These are phyloP conservation scores for Gymnoscelis rufifasciata DNA, from an alignment of 2,888 invertebrate genomes.

Conservation along the genomic window DNA sequence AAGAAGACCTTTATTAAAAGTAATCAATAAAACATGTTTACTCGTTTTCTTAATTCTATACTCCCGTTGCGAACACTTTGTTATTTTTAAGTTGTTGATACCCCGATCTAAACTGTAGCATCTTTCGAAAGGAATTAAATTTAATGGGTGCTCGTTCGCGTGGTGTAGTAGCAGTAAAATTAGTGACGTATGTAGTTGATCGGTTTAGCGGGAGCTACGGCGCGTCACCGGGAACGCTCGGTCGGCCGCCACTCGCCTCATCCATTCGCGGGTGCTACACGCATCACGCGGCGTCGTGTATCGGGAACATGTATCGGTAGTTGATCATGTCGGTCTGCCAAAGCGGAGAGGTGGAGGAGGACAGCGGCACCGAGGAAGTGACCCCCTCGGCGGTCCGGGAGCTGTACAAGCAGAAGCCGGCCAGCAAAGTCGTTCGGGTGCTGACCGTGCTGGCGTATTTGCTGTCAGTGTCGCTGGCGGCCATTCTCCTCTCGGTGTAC, in stretches of 20 bases:
- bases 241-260: conserved; percentile 36
- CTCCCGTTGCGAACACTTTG: too few species aligned
- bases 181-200: conserved; percentile 64
- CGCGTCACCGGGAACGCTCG: conserved; percentile 32
- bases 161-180: conserved; percentile 45
- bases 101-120: conserved; percentile 29
- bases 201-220: conserved; percentile 51
- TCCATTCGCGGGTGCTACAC: conserved; percentile 54
- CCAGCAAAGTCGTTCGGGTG: conserved; percentile 77
- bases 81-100: too few species aligned
- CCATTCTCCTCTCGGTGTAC: conserved; percentile 88
- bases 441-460: conserved; percentile 90
- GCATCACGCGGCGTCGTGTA: conserved; percentile 42
- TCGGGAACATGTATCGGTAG: conserved; percentile 42
- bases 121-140: conserved; percentile 47
- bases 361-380: conserved; percentile 53
- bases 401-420: conserved; percentile 61
- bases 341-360: conserved; percentile 54
- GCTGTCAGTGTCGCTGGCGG: conserved; percentile 91
- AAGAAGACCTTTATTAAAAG: too few species aligned
- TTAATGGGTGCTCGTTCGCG: conserved; percentile 35
- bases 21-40: too few species aligned
- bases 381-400: conserved; percentile 48
- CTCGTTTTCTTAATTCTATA: conserved; percentile 31
- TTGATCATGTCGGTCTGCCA: conserved; percentile 60